phyloP scores from a whole-genome alignment of 2,113 vertebrate species.

The Cepphus grylle region DNA sequence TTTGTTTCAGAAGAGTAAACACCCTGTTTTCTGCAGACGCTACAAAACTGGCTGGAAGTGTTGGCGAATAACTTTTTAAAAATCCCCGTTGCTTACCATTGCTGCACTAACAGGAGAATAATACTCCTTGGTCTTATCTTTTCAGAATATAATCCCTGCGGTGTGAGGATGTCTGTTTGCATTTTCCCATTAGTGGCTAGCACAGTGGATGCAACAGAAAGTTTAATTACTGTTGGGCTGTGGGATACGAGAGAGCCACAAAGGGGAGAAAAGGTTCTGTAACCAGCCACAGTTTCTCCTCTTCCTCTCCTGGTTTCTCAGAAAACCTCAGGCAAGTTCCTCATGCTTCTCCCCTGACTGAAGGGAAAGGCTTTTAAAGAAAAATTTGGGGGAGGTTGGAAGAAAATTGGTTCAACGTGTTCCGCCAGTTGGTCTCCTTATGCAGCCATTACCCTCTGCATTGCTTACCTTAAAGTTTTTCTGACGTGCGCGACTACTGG shows the following conservation, averaged over 20 bases:
- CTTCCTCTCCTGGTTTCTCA: background rate
- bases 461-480: slow-evolving; percentile 14
- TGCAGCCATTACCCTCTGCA: background rate
- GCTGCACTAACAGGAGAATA: background rate
- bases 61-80: background rate
- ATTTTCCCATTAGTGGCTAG: background rate
- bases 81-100: background rate
- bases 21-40: background rate
- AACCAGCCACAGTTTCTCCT: background rate
- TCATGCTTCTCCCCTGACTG: background rate
- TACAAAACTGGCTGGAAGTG: background rate
- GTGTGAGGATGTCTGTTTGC: background rate
- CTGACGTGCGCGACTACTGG: background rate
- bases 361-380: background rate
- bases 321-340: slow-evolving; percentile 1
- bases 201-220: background rate
- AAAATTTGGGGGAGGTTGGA: background rate
- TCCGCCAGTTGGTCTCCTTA: slow-evolving; percentile 23
- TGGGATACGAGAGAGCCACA: background rate
- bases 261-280: background rate
- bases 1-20: background rate
- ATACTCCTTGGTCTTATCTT: background rate
- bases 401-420: slow-evolving; percentile 50
- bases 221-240: background rate
- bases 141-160: background rate